Percentiles rank a stretch among this genome's conserved stretches.
Evolutionary conservation across 2,888 invertebrate genomes (phyloP).

Genomic region (Sceliomorpha sp.): DNA sequence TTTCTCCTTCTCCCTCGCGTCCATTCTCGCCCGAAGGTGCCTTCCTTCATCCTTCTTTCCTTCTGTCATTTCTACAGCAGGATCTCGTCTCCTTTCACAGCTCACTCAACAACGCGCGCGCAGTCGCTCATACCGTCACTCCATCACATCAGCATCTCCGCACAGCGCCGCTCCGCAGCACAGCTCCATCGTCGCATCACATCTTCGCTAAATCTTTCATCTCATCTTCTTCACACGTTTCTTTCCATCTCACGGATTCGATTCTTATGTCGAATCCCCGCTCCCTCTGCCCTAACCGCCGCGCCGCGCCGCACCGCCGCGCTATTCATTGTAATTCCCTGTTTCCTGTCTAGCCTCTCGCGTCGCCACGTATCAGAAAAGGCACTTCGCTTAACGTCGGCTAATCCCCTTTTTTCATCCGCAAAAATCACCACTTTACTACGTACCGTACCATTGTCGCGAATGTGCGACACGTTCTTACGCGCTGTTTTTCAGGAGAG

Average conservation of each 20-base stretch:
- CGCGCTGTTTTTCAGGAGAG: slow-evolving; percentile 25
- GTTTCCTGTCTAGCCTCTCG: slow-evolving; percentile 19
- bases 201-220: slow-evolving; percentile 56
- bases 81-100: slow-evolving; percentile 45
- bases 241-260: slow-evolving; percentile 22
- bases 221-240: slow-evolving; percentile 9
- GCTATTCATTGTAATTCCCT: slow-evolving; percentile 50
- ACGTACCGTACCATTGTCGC: slow-evolving; percentile 10
- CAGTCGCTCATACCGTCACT: slow-evolving; percentile 67
- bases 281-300: slow-evolving; percentile 3
- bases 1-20: slow-evolving; percentile 53
- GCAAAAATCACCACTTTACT: slow-evolving; percentile 34
- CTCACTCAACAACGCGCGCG: slow-evolving; percentile 61
- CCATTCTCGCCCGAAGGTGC: slow-evolving; percentile 27
- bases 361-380: slow-evolving; percentile 36
- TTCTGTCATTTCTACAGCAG: slow-evolving; percentile 32
- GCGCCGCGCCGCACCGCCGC: too few relatives aligned
- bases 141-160: slow-evolving; percentile 74
- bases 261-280: slow-evolving; percentile 34
- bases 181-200: slow-evolving; percentile 66
- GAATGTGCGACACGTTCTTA: slow-evolving; percentile 12
- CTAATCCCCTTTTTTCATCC: slow-evolving; percentile 63
- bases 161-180: too few relatives aligned
- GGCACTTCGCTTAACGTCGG: slow-evolving; percentile 47
- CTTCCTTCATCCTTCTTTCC: slow-evolving; percentile 25